These are phyloP conservation scores for Campoletis raptor DNA, from an alignment of 2,888 invertebrate species.

Conservation along the genomic window DNA sequence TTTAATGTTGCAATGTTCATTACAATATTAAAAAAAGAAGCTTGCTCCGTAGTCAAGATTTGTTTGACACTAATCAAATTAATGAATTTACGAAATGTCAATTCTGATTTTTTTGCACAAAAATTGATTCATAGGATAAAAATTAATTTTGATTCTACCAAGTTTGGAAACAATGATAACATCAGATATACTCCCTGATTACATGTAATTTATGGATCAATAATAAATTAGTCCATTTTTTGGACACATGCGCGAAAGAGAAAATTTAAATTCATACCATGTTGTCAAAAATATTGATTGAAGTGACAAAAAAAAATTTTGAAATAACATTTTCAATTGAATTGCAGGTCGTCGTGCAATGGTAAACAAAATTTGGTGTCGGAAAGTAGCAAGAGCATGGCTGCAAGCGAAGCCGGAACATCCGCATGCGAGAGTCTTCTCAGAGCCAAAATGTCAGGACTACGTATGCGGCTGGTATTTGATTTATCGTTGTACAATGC, in stretches of 20 bases:
- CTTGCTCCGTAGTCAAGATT: too few relatives aligned
- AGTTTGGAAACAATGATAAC: background rate
- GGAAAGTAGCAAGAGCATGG: conserved; percentile 79
- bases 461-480: conserved; percentile 81
- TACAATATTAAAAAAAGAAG: background rate
- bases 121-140: background rate
- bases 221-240: too few relatives aligned
- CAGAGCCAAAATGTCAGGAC: conserved; percentile 78
- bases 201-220: too few relatives aligned
- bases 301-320: background rate
- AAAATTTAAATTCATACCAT: background rate
- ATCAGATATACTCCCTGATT: background rate
- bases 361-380: conserved; percentile 83
- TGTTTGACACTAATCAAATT: background rate
- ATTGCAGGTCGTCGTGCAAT: conserved; percentile 82
- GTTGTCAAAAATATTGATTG: background rate
- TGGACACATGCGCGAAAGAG: background rate
- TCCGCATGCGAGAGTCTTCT: conserved; percentile 77
- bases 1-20: background rate
- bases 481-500: conserved; percentile 87
- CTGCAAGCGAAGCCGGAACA: conserved; percentile 74
- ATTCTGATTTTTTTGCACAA: background rate
- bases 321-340: background rate
- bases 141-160: background rate
- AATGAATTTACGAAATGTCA: background rate